These are phyloP conservation scores for Lepidostoma basale DNA, from an alignment of 1,140 invertebrate species.

Conservation along the genomic window DNA sequence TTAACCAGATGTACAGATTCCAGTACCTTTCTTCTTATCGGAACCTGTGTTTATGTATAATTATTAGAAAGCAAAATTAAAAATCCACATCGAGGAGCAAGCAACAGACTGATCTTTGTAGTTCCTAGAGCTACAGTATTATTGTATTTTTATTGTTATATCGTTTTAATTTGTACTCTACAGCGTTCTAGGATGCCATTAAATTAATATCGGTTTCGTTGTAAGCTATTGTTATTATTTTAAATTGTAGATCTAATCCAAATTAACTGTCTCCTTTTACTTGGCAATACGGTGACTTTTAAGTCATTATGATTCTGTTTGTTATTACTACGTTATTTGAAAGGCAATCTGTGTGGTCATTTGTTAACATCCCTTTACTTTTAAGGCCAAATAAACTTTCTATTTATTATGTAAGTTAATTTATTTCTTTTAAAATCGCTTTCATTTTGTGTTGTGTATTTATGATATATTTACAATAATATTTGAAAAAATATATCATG, in stretches of 20 bases:
- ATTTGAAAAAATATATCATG: too few relatives aligned
- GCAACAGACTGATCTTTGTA: slow-evolving; percentile 35
- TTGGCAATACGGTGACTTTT: too few relatives aligned
- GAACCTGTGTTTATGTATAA: slow-evolving; percentile 44
- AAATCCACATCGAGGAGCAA: slow-evolving; percentile 39
- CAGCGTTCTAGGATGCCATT: slow-evolving; percentile 17
- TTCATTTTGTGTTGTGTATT: too few relatives aligned
- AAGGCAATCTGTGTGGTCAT: too few relatives aligned
- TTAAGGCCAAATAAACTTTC: too few relatives aligned
- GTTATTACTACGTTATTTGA: too few relatives aligned
- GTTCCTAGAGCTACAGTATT: slow-evolving; percentile 24
- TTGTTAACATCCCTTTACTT: too few relatives aligned
- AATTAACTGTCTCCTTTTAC: slow-evolving; percentile 20
- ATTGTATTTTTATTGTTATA: slow-evolving; percentile 31
- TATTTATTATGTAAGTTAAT: too few relatives aligned
- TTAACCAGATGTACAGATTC: too few relatives aligned
- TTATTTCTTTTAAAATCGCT: too few relatives aligned
- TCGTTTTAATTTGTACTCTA: slow-evolving; percentile 23
- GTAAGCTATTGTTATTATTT: slow-evolving; percentile 25
- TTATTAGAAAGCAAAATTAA: slow-evolving; percentile 45
- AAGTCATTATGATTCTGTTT: too few relatives aligned
- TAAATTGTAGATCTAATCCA: slow-evolving; percentile 27
- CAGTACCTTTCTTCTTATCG: slow-evolving; percentile 37
- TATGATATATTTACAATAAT: too few relatives aligned
- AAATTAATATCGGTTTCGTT: slow-evolving; percentile 1